Base-by-base conservation (phyloP, 1,140 invertebrate genomes). In the Eumeta japonica region DNA sequence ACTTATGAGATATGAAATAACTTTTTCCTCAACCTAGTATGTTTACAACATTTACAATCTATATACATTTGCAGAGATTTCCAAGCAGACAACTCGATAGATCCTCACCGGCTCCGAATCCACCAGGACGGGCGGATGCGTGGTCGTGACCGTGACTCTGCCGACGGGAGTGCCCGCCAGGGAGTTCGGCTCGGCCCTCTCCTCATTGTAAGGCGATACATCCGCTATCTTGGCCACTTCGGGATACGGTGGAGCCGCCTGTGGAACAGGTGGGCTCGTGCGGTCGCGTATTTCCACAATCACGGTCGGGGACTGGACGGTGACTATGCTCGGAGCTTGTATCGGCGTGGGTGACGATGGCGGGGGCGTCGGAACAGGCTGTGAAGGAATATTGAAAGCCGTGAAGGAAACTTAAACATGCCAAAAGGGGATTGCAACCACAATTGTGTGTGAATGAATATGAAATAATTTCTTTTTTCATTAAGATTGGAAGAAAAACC, bases 61-160 rank as follows among this genome's bases (percentile, higher is more conserved):
- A 24, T 24, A 24, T 24, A 7, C 20, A n/a, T 24, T 7, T 24
- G 7, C 20, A 24, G 7, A 7, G 7, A 7, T 24, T n/a, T 24
- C 20, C 20, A 24, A 7, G 7, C 20, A n/a, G n/a, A 7, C 9
- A 30, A 5, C 13, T 11, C 28, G n/a, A 30, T 7, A 18, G 12
- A 9, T 27, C 44, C 41, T 53, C 16, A 72, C 67, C 45, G 54
- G 51, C 9, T 58, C 48, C 5, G 51, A 60, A 12, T 85, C 83
- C 27, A 82, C 78, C 9, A 90, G 75, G 2, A 88, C 83, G 3
- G 88, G 87, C 29, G 88, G 88, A 75, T 90, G 88, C 16, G 86
- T 89, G 7, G 87, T 89, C 31, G 89, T 88, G 2, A 90, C 87
- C 1, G 87, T 90, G 13, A 90, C 85, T 49, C 86, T 85, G 43